Evolutionary conservation across 2,888 invertebrate genomes (phyloP).

Genomic region (Rhagonycha fulva): DNA sequence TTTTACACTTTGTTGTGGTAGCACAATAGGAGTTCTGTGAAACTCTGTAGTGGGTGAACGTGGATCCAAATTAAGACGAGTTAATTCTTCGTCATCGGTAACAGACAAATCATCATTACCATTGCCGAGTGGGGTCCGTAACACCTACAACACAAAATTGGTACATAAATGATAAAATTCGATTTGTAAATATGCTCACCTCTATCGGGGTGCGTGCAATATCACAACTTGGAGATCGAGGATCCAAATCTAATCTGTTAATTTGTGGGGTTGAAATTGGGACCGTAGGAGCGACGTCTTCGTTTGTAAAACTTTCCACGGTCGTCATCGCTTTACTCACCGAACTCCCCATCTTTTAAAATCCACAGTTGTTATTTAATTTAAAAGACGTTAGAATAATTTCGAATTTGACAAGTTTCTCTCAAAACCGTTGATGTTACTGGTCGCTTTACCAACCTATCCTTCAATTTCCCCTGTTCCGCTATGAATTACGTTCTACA

Average conservation of each 20-base stretch:
- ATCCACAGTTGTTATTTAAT: slow-evolving; percentile 1
- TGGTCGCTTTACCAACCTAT: not conserved
- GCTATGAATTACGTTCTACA: not conserved
- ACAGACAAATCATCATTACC: not conserved
- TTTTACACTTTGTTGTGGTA: slow-evolving; percentile 28
- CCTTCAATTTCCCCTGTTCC: not conserved
- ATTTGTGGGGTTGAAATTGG: slow-evolving; percentile 37
- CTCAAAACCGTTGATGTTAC: not conserved
- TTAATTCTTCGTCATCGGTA: not conserved
- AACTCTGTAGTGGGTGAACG: slow-evolving; percentile 65
- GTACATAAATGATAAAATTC: not conserved
- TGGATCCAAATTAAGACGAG: slow-evolving; percentile 52
- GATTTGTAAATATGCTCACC: slow-evolving; percentile 49
- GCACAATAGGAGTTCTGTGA: slow-evolving; percentile 62
- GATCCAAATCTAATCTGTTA: slow-evolving; percentile 52
- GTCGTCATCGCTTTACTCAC: slow-evolving; percentile 32
- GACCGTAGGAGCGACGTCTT: slow-evolving; percentile 32
- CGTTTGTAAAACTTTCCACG: slow-evolving; percentile 7
- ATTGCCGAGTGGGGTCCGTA: slow-evolving; percentile 4
- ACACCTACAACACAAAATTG: slow-evolving; percentile 7
- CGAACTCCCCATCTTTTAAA: slow-evolving; percentile 32
- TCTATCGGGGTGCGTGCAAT: slow-evolving; percentile 64
- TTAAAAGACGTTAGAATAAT: not conserved
- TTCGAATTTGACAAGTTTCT: not conserved
- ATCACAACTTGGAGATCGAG: slow-evolving; percentile 64